Evolutionary conservation across 2,113 vertebrate species (phyloP).

Genomic region (Pseudorectes ferrugineus): DNA sequence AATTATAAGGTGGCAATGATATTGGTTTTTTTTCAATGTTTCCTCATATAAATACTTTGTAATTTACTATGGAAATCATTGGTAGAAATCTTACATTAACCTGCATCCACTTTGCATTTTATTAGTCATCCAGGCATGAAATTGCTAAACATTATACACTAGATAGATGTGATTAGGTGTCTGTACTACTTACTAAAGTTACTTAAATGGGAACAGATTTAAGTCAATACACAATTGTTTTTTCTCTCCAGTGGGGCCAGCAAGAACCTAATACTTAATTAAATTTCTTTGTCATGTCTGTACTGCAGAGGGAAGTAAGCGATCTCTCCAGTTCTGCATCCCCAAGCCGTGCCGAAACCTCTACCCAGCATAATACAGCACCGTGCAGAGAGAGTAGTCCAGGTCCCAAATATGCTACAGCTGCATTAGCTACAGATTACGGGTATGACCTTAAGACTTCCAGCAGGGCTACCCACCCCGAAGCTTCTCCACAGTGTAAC

Average conservation of each 20-base stretch:
- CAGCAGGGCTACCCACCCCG: background rate
- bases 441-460: background rate
- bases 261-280: background rate
- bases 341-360: background rate
- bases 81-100: background rate
- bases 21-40: background rate
- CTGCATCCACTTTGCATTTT: background rate
- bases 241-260: background rate
- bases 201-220: background rate
- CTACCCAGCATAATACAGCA: background rate
- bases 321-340: background rate
- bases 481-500: background rate
- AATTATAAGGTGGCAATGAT: background rate
- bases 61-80: background rate
- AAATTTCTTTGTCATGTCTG: background rate
- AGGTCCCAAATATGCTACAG: fast-evolving
- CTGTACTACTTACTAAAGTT: background rate
- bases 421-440: background rate
- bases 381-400: background rate
- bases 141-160: background rate
- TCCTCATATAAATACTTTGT: background rate
- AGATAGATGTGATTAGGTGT: background rate
- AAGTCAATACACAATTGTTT: background rate
- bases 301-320: background rate
- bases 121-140: background rate